A percentile compares a stretch with the other conserved stretches of the same genome.
phyloP scores from a whole-genome alignment of 2,113 vertebrate genomes.

The Orthonyx spaldingii region DNA sequence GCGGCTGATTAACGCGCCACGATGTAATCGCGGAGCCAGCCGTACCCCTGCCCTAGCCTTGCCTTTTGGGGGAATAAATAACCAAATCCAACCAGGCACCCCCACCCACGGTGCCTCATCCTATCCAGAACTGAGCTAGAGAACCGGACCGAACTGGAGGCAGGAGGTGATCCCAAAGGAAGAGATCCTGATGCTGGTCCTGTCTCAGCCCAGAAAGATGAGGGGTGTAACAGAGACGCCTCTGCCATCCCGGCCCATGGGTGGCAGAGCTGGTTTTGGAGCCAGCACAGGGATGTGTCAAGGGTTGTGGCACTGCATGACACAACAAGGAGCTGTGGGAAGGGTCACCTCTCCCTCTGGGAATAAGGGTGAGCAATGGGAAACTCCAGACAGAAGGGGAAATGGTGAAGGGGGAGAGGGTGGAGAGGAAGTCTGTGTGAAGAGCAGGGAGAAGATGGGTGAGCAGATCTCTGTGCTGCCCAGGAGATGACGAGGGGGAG shows the following conservation, averaged over 20 bases:
- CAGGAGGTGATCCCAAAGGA: neutral
- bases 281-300: fast-evolving
- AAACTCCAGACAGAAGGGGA: neutral
- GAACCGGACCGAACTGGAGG: neutral
- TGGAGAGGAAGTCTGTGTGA: neutral
- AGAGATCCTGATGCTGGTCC: neutral
- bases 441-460: neutral
- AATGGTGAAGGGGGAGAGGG: neutral
- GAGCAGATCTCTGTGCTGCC: neutral
- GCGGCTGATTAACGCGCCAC: constrained; percentile 6
- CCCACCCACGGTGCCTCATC: fast-evolving
- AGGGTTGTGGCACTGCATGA: neutral
- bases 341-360: neutral
- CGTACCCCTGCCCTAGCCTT: neutral
- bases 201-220: neutral
- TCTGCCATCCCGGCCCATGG: neutral
- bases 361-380: neutral
- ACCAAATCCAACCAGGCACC: neutral
- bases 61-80: neutral
- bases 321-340: neutral
- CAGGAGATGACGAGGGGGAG: neutral
- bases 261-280: neutral
- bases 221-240: neutral
- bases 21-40: neutral
- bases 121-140: neutral